phyloP scores from a whole-genome alignment of 1,140 invertebrate species.

The Glomeris maerens region DNA sequence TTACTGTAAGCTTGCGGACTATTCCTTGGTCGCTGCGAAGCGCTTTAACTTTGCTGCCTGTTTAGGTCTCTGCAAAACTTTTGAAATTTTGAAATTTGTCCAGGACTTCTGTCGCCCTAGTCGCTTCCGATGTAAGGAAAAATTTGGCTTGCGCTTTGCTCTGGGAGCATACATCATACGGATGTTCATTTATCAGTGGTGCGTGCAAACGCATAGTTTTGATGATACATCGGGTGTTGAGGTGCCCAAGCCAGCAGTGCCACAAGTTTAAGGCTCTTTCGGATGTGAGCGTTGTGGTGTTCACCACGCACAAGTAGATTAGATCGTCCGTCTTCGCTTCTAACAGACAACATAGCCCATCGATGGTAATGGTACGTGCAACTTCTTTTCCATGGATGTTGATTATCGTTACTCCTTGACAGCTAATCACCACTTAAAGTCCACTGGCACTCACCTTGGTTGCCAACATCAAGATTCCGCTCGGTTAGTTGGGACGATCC shows the following conservation, averaged over 20 bases:
- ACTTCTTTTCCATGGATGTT: too few species aligned
- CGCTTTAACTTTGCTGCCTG: constrained; percentile 5
- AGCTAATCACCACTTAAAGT: too few species aligned
- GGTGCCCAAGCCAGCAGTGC: constrained; percentile 7
- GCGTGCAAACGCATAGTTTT: background rate
- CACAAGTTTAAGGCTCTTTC: background rate
- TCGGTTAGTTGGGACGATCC: too few species aligned
- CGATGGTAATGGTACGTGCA: too few species aligned
- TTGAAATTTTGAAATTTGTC: constrained; percentile 12
- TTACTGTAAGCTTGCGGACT: constrained; percentile 24
- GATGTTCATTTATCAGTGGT: background rate
- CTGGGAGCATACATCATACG: constrained; percentile 5
- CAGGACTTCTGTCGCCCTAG: background rate
- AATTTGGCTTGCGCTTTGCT: constrained; percentile 7
- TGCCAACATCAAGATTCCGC: too few species aligned
- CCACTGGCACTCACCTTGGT: too few species aligned
- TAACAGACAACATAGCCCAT: too few species aligned
- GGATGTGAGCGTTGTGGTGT: background rate
- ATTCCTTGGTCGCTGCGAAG: constrained; percentile 19
- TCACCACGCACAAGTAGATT: background rate
- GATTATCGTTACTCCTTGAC: too few species aligned
- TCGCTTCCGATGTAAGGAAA: background rate
- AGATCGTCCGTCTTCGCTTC: background rate
- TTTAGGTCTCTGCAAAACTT: constrained; percentile 1
- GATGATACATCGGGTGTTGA: background rate